A percentile compares a stretch with the other conserved stretches of the same genome.
phyloP scores from a whole-genome alignment of 2,888 invertebrate genomes.

The Strigamia crassipes region DNA sequence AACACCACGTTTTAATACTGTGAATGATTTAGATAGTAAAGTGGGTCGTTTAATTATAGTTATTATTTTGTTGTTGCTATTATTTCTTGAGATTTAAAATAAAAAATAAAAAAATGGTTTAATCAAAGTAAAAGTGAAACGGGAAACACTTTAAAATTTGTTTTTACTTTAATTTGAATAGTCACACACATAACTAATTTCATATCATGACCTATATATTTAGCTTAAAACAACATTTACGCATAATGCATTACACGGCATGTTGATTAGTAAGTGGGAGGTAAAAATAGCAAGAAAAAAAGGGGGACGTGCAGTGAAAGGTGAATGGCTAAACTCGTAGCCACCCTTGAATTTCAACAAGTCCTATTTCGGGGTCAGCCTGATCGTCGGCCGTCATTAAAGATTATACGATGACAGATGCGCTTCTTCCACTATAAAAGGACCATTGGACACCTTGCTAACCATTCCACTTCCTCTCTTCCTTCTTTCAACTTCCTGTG shows the following conservation, averaged over 20 bases:
- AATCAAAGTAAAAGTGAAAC: constrained; percentile 2
- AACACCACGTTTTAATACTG: background rate
- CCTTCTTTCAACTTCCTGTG: background rate
- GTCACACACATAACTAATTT: background rate
- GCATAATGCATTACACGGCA: constrained; percentile 6
- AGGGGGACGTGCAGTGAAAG: constrained; percentile 14
- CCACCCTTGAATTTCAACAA: background rate
- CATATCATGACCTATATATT: background rate
- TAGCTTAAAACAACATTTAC: background rate
- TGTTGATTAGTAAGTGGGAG: constrained; percentile 24
- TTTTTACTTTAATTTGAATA: background rate
- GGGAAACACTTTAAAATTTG: background rate
- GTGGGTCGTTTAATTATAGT: constrained; percentile 30
- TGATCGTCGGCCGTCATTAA: constrained; percentile 20
- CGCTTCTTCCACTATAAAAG: constrained; percentile 3
- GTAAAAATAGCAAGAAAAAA: background rate
- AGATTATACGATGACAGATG: background rate
- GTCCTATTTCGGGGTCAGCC: background rate
- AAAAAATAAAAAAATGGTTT: background rate
- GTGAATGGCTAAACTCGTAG: background rate
- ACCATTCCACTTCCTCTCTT: background rate
- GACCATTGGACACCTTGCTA: background rate
- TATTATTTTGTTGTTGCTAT: background rate
- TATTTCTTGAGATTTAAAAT: background rate
- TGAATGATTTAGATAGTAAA: constrained; percentile 19